These are phyloP conservation scores for Diorhabda sublineata DNA, from an alignment of 1,140 invertebrate genomes.

Conservation along the genomic window DNA sequence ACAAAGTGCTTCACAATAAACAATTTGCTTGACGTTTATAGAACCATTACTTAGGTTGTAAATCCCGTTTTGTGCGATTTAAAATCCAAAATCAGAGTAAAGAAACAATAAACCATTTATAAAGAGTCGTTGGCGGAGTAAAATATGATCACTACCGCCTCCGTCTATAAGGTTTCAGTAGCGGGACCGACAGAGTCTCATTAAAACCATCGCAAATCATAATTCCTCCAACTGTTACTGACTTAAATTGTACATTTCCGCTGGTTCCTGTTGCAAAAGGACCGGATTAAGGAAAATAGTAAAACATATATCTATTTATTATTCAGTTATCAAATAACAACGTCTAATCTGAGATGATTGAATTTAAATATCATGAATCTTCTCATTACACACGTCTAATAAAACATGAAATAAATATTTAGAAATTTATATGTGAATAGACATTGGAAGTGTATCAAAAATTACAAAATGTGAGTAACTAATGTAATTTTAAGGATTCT, in stretches of 20 bases:
- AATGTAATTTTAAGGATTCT: too few species aligned
- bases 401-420: too few species aligned
- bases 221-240: conserved; percentile 40
- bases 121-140: conserved; percentile 1
- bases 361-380: too few species aligned
- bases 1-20: not conserved
- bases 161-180: conserved; percentile 16
- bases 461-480: too few species aligned
- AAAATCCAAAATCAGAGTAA: not conserved
- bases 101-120: conserved; percentile 3
- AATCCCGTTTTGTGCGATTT: not conserved
- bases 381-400: too few species aligned
- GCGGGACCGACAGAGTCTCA: conserved; percentile 21
- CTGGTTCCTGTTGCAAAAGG: not conserved
- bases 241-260: conserved; percentile 37
- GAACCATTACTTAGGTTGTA: conserved; percentile 1
- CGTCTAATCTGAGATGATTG: too few species aligned
- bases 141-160: conserved; percentile 16
- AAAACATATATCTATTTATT: too few species aligned
- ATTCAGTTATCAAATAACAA: too few species aligned
- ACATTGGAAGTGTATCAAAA: too few species aligned
- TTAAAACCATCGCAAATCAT: conserved; percentile 44
- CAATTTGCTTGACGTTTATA: not conserved
- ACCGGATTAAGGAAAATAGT: not conserved
- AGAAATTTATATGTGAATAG: too few species aligned